Base-by-base conservation (phyloP, 1,140 invertebrate species). In the Panonychus citri region DNA sequence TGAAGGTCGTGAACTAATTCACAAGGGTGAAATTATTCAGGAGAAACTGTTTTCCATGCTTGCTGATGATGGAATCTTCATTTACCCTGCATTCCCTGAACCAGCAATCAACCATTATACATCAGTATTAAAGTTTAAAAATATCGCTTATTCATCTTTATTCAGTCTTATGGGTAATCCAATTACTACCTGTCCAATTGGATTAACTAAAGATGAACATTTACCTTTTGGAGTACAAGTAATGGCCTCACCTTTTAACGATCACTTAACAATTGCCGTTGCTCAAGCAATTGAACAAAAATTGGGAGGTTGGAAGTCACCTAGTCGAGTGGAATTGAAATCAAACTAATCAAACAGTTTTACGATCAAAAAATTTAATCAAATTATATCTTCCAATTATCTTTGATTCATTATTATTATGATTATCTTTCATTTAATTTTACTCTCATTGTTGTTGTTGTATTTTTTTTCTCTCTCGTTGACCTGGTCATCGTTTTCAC, bases 81-180 rank as follows among this genome's bases (percentile, higher is more conserved):
- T 62, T 21, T 51, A 37, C 13, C 58, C 61, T 0, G 79, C 81
- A 2, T 78, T 80, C 57, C 84, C 88, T 1, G 74, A 72, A 19
- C 69, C 81, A 26, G 86, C 89, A 1, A 80, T 79, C 7, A 85
- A 86, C 66, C 89, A 95, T 71, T 79, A 82, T 64, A 76, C 81
- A 49, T 75, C 82, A 25, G 74, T 85, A 60, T 69, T 85, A 1
- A 77, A 81, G 55, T 79, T 84, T 1, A 83, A 77, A 64, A 90
- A 93, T 70, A 90, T 90, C 69, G 75, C 77, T 7, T 89, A 93
- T 66, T 89, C 83, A 1, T 49, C 56, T 15, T 4, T 62, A 3
- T 70, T 71, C 49, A 74, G 73, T 64, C 64, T 66, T 24, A 59
- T 74, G 40, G 69, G 66, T 3, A 60, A 72, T 12, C 72, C 73